Conservation (phyloP, 2,797 vertebrate genomes). For the Gymnoscopelus microlampas region DNA sequence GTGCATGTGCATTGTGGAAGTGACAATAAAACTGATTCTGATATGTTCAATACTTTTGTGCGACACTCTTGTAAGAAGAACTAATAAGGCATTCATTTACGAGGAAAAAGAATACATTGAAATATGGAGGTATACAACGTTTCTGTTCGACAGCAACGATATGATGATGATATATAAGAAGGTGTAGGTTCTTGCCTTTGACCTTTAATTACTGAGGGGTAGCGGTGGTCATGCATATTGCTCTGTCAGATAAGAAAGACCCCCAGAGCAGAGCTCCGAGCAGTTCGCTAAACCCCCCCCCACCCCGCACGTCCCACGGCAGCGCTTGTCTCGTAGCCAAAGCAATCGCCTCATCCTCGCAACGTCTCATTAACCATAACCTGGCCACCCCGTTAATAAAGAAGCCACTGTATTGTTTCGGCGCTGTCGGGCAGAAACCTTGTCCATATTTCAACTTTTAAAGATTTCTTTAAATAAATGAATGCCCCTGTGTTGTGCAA, state of each 20-base stretch:
- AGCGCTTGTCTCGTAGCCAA: slow-evolving; percentile 54
- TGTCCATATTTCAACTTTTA: too few relatives aligned
- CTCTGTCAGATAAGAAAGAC: slow-evolving; percentile 57
- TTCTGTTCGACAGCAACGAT: slow-evolving; percentile 4
- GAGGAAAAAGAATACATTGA: too few relatives aligned
- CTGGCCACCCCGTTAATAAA: slow-evolving; percentile 27
- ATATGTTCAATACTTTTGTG: too few relatives aligned
- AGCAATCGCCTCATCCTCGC: slow-evolving; percentile 48
- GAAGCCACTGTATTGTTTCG: slow-evolving; percentile 32
- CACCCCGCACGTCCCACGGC: slow-evolving; percentile 42
- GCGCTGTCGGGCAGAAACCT: too few relatives aligned
- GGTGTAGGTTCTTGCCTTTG: slow-evolving; percentile 47
- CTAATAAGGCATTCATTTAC: too few relatives aligned
- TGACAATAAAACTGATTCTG: too few relatives aligned
- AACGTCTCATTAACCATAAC: slow-evolving; percentile 53
- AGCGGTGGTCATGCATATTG: slow-evolving; percentile 54
- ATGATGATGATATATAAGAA: slow-evolving; percentile 27
- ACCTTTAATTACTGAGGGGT: slow-evolving; percentile 64
- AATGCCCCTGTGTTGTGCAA: too few relatives aligned
- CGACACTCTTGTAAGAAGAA: too few relatives aligned
- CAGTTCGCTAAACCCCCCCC: slow-evolving; percentile 50
- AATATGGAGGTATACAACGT: too few relatives aligned
- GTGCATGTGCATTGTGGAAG: too few relatives aligned
- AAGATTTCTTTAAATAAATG: too few relatives aligned
- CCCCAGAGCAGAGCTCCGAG: slow-evolving; percentile 41